phyloP scores from a whole-genome alignment of 2,113 vertebrate species.

The Tyrannus savana region DNA sequence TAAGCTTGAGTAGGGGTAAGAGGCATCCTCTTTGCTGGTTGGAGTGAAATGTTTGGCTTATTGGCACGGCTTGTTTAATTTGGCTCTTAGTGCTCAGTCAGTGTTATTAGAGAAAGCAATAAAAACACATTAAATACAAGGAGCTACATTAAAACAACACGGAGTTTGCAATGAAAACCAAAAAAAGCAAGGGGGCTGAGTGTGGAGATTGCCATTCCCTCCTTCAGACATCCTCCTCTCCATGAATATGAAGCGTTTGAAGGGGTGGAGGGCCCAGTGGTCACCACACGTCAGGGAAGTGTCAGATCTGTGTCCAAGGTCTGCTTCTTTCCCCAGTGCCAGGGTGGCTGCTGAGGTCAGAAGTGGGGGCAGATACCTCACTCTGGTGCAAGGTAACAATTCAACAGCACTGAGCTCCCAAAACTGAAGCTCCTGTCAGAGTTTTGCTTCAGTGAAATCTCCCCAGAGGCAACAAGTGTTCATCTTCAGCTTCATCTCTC shows the following conservation, averaged over 20 bases:
- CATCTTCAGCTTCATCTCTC: not conserved
- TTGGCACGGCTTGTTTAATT: slow-evolving; percentile 49
- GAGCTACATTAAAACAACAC: slow-evolving; percentile 42
- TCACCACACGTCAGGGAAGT: not conserved
- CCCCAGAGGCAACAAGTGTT: not conserved
- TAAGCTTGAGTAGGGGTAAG: not conserved
- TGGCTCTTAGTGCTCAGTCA: not conserved
- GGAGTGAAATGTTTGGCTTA: slow-evolving; percentile 42
- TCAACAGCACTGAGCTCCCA: not conserved
- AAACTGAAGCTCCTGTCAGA: not conserved
- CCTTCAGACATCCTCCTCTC: not conserved
- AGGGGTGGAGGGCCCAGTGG: not conserved
- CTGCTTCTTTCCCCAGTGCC: not conserved
- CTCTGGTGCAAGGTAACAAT: not conserved
- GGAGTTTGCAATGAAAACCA: not conserved
- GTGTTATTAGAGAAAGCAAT: slow-evolving; percentile 63
- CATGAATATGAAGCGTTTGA: not conserved
- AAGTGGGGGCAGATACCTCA: not conserved
- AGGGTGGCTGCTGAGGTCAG: not conserved
- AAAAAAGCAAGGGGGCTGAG: not conserved
- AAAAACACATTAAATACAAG: slow-evolving; percentile 29
- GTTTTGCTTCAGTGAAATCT: not conserved
- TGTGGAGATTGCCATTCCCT: not conserved
- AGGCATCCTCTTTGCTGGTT: slow-evolving; percentile 12
- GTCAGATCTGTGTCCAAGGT: not conserved